Evolutionary conservation across 2,113 vertebrate species (phyloP).

Genomic region (Caretta caretta): DNA sequence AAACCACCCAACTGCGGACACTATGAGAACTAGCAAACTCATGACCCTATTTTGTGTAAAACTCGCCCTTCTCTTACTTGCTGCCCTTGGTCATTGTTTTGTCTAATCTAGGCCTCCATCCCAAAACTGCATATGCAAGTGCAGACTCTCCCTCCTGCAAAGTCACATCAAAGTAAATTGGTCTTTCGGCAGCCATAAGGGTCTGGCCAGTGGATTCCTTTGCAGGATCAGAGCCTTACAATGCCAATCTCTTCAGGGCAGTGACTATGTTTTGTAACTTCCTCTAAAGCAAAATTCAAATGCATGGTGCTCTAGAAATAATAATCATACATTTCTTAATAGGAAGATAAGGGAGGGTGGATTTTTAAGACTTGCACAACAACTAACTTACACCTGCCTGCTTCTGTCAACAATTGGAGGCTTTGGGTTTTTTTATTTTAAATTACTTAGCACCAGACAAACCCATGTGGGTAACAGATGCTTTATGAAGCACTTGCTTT

Average conservation of each 20-base stretch:
- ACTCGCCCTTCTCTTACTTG: fast-evolving
- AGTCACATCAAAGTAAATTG: fast-evolving
- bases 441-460: slow-evolving; percentile 9
- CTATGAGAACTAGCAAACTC: neutral
- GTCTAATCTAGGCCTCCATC: fast-evolving
- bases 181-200: fast-evolving
- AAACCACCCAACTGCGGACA: neutral
- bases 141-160: neutral
- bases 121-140: neutral
- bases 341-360: neutral
- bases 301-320: neutral
- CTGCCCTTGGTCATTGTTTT: fast-evolving
- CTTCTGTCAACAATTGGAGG: neutral
- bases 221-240: fast-evolving
- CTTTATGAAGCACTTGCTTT: slow-evolving; percentile 15
- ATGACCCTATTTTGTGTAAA: neutral
- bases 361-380: neutral
- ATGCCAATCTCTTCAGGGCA: neutral
- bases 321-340: neutral
- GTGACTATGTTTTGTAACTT: neutral
- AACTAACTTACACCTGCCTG: neutral
- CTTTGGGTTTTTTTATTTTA: neutral
- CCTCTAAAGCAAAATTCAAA: neutral
- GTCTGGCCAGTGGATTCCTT: fast-evolving
- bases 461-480: neutral